A percentile compares a stretch with the other conserved stretches of the same genome.
Evolutionary conservation across 2,888 invertebrate genomes (phyloP).

Genomic region (Stomorhina lunata): DNA sequence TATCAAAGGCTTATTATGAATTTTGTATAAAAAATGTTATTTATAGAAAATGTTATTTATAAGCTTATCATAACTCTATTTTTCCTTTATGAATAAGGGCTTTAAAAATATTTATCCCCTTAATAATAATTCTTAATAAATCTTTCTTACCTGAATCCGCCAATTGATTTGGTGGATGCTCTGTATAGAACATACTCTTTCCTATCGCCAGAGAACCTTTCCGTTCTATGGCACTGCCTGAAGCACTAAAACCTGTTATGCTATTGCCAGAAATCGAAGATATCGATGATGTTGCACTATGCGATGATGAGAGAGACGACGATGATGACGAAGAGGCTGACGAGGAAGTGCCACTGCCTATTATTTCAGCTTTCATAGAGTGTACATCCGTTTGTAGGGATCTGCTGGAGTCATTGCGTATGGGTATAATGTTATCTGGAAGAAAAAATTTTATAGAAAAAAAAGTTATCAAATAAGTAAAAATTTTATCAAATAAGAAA

Average conservation of each 20-base stretch:
- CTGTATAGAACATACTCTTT: constrained; percentile 79
- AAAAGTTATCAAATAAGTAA: background rate
- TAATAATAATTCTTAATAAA: too few relatives aligned
- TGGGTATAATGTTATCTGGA: constrained; percentile 76
- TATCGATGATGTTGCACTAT: constrained; percentile 70
- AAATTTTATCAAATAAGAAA: background rate
- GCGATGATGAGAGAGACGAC: constrained; percentile 71
- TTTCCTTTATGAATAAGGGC: too few relatives aligned
- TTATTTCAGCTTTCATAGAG: constrained; percentile 78
- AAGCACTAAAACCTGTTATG: constrained; percentile 68
- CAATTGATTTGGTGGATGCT: constrained; percentile 79
- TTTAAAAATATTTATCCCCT: too few relatives aligned
- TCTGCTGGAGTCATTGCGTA: constrained; percentile 78
- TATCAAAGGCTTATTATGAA: too few relatives aligned
- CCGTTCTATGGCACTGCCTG: constrained; percentile 71
- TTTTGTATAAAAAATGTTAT: too few relatives aligned
- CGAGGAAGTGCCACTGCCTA: constrained; percentile 69
- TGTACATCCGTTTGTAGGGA: constrained; percentile 78
- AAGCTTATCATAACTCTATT: too few relatives aligned
- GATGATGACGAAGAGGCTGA: constrained; percentile 73
- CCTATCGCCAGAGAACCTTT: constrained; percentile 80
- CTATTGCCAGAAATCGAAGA: constrained; percentile 71
- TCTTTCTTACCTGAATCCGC: constrained; percentile 76
- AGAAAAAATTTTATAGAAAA: background rate
- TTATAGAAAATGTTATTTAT: too few relatives aligned